Evolutionary conservation across 2,797 vertebrate species (phyloP).

Genomic region (Megaceryle alcyon): DNA sequence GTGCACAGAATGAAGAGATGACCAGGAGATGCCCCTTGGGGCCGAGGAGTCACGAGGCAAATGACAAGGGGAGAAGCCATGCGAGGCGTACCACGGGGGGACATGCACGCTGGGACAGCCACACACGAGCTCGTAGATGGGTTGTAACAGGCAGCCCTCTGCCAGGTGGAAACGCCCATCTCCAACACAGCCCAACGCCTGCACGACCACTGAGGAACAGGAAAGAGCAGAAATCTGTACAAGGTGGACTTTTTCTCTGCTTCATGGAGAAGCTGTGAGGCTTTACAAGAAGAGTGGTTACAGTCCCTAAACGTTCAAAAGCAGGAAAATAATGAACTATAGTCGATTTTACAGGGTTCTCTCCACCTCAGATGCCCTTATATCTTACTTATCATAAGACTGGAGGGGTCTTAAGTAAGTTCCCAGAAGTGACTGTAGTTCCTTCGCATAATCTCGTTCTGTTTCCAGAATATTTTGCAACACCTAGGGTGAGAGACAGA

Average conservation of each 20-base stretch:
- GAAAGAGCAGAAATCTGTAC: not conserved
- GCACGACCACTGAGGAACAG: not conserved
- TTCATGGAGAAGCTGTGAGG: not conserved
- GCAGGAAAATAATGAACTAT: not conserved
- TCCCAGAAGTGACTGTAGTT: slow-evolving; percentile 89
- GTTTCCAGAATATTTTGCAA: slow-evolving; percentile 97
- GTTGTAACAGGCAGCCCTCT: not conserved
- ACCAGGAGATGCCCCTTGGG: not conserved
- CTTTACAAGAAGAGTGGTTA: not conserved
- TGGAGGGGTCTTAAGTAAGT: slow-evolving; percentile 93
- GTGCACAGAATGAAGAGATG: not conserved
- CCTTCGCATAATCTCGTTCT: slow-evolving; percentile 95
- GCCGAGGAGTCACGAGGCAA: not conserved
- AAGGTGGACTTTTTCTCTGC: not conserved
- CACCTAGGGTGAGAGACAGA: slow-evolving; percentile 83
- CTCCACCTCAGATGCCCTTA: slow-evolving; percentile 16
- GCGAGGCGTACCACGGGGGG: not conserved
- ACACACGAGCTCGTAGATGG: not conserved
- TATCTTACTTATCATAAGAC: slow-evolving; percentile 93
- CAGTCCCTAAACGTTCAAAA: slow-evolving; percentile 20
- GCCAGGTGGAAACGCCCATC: not conserved
- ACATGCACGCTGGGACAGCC: not conserved
- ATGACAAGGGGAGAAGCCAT: not conserved
- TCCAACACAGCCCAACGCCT: not conserved
- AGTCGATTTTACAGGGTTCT: not conserved